phyloP scores from a whole-genome alignment of 2,888 invertebrate genomes.

The Dascillus cervinus region DNA sequence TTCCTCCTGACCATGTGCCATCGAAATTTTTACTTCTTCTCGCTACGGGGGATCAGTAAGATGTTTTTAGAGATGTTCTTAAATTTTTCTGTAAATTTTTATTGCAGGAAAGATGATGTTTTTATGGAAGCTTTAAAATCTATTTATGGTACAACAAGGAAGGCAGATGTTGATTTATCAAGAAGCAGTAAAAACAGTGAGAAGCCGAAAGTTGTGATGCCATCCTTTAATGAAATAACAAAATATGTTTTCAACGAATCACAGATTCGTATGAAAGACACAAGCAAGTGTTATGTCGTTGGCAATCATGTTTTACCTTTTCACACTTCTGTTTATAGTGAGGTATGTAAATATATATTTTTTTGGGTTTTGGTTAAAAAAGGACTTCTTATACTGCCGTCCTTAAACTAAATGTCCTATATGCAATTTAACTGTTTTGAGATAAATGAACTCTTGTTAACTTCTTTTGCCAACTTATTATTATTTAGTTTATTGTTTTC shows the following conservation, averaged over 20 bases:
- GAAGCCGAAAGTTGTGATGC: slow-evolving; percentile 47
- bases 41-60: slow-evolving; percentile 75
- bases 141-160: slow-evolving; percentile 63
- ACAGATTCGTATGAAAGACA: slow-evolving; percentile 52
- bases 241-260: slow-evolving; percentile 62
- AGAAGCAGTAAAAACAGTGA: slow-evolving; percentile 20
- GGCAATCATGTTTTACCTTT: slow-evolving; percentile 66
- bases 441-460: too few species aligned
- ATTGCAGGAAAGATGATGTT: slow-evolving; percentile 63
- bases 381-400: too few species aligned
- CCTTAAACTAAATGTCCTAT: too few species aligned
- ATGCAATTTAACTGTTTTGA: too few species aligned
- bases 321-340: slow-evolving; percentile 60
- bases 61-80: slow-evolving; percentile 1
- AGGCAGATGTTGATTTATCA: slow-evolving; percentile 44
- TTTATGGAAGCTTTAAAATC: slow-evolving; percentile 64
- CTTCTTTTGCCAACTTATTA: too few species aligned
- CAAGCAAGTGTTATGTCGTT: slow-evolving; percentile 52
- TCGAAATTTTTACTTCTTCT: slow-evolving; percentile 74
- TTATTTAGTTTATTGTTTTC: too few species aligned
- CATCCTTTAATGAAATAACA: slow-evolving; percentile 66
- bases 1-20: slow-evolving; percentile 72
- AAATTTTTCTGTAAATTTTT: slow-evolving; percentile 1
- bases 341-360: slow-evolving; percentile 47
- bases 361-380: slow-evolving; percentile 3